Base-by-base conservation (phyloP, 2,113 vertebrate species). In the Mastomys natalensis region DNA sequence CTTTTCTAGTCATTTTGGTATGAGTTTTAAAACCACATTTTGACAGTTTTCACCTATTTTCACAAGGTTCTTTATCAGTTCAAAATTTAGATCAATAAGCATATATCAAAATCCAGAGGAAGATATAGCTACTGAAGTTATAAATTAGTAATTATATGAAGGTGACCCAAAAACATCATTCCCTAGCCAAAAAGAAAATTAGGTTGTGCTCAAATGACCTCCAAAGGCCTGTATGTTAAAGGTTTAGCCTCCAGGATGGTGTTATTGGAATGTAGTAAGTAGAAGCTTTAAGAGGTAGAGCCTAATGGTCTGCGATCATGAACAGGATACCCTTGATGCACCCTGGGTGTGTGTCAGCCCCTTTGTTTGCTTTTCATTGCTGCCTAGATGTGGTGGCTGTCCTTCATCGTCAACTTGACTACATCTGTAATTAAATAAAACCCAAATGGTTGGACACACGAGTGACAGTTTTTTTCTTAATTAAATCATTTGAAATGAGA, bases 1-100 rank as follows among this genome's bases (percentile, higher is more conserved):
- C 53, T 90, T 96, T 92, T 51, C 40, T 31, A 55, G 80, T 11
- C 77, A 87, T 87, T 93, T 95, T 95, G 40, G 43, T 77, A 93
- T 88, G 58, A 60, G 91, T 97, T 64, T 97, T 58, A 89, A 95
- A 91, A 78, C 11, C 7, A 51, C 74, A 84, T 88, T 68, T 82
- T 91, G n/a, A 92, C 72, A 17, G 68, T 84, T 96, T 96, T 89
- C 51, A 77, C 43, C 85, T 90, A 86, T 82, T 95, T 77, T 16
- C 51, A 77, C 88, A 95, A 80, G 19, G 81, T 4, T 8, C 15
- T 85, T 92, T 85, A 84, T 94, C 86, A 90, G 82, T 92, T 95
- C 31, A 88, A 92, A 96, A 78, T 58, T 86, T 85, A 93, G n/a
- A 94, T 45, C 72, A 92, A 92, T 58, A 87, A 31, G 5, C 77